Base-by-base conservation (phyloP, 1,140 invertebrate species). In the Achroia grisella region DNA sequence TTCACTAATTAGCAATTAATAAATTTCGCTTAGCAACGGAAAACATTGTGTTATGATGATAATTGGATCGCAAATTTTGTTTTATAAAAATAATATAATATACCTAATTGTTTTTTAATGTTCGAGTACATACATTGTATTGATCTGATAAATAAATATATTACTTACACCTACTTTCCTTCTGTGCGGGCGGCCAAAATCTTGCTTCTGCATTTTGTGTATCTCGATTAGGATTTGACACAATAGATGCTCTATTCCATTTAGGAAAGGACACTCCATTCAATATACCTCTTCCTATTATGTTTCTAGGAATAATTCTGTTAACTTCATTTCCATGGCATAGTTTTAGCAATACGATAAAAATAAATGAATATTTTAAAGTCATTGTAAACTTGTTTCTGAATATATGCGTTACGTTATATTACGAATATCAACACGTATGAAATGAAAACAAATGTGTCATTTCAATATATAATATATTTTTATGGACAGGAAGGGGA, bases 91-190 rank as follows among this genome's bases (percentile, higher is more conserved):
- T n/a, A n/a, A n/a, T n/a, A n/a, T n/a, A n/a, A n/a, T n/a, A n/a
- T n/a, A n/a, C n/a, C n/a, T n/a, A n/a, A n/a, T n/a, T n/a, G n/a
- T n/a, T n/a, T n/a, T n/a, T n/a, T n/a, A n/a, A n/a, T n/a, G n/a
- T n/a, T n/a, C n/a, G n/a, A n/a, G n/a, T n/a, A n/a, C n/a, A n/a
- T n/a, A n/a, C n/a, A n/a, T n/a, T n/a, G n/a, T n/a, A n/a, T n/a
- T n/a, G n/a, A n/a, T n/a, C n/a, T n/a, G n/a, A n/a, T n/a, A n/a
- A n/a, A n/a, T n/a, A n/a, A n/a, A n/a, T 30, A 3, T 14, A 6
- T 14, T 43, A 82, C 78, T 79, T 62, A 82, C 78, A 79, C 48
- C 74, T 56, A 52, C 69, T 74, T 43, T 82, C 75, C 42, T 74
- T 82, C 14, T 73, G 65, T 8, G 44, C 49, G 10, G 66, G 58